Percentiles rank a stretch among this genome's conserved stretches.
phyloP scores from a whole-genome alignment of 2,888 invertebrate species.

The Beris chalybata region DNA sequence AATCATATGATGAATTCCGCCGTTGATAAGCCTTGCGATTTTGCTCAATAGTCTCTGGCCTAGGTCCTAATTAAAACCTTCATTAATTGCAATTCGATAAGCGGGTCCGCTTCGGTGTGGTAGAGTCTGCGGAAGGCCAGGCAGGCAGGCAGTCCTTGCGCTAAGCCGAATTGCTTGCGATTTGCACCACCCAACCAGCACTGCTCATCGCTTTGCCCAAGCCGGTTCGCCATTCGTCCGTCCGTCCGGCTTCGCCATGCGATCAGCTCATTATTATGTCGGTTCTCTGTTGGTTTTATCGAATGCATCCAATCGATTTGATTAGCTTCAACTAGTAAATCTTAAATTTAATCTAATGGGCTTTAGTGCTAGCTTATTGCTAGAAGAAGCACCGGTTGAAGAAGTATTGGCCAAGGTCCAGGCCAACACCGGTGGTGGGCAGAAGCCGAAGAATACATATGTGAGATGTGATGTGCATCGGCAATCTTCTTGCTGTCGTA shows the following conservation, averaged over 20 bases:
- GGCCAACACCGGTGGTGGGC: conserved; percentile 19
- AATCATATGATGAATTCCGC: conserved; percentile 13
- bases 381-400: not conserved
- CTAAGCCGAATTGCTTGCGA: not conserved
- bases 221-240: conserved; percentile 1
- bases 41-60: not conserved
- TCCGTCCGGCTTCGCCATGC: conserved; percentile 8
- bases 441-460: not conserved
- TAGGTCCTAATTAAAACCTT: conserved; percentile 26
- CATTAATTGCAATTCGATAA: conserved; percentile 28
- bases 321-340: conserved; percentile 31
- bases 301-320: conserved; percentile 30
- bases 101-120: conserved; percentile 14
- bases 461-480: conserved; percentile 23
- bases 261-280: conserved; percentile 21
- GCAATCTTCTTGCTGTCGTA: conserved; percentile 26
- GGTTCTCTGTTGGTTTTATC: conserved; percentile 28
- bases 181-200: conserved; percentile 4
- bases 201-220: not conserved
- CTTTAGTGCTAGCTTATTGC: conserved; percentile 21
- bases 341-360: conserved; percentile 31
- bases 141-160: not conserved
- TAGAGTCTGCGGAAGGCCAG: conserved; percentile 4
- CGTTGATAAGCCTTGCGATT: conserved; percentile 6
- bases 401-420: not conserved